Base-by-base conservation (phyloP, 2,113 vertebrate genomes). In the Platysternon megacephalum region DNA sequence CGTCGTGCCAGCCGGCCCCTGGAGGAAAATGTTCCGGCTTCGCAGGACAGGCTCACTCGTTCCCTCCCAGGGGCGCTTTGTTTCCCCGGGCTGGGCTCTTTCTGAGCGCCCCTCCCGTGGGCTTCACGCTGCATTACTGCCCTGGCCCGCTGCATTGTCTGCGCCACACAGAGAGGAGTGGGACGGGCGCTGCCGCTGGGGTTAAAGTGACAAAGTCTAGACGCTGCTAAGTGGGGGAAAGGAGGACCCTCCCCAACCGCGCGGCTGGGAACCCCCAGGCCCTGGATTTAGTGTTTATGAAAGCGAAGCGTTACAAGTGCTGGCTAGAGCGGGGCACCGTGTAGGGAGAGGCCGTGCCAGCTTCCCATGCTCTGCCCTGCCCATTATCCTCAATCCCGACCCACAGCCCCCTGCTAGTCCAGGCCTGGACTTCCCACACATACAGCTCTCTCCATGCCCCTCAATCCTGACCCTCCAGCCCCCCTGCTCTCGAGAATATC, bases 351-450 rank as follows among this genome's bases (percentile, higher is more conserved):
- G 85, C 65, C 83, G n/a, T 49, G 39, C 17, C 61, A 35, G 61
- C 61, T 65, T 65, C 61, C 61, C 16, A 19, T 32, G 28, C 12
- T 61, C 28, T 61, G 28, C 56, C 68, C 46, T 91, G 55, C n/a
- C 0, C 1, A 29, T 26, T 28, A 26, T 55, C 46, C 28, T 19
- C 0, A 0, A 39, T 91, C 86, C 78, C 0, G 0, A 26, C 5
- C 29, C 1, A 32, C 28, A 32, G 56, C 28, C 28, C 56, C 52
- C 52, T 22, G 52, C 52, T 53, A 53, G 52, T 9, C 52, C 21
- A 3, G 52, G 22, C 52, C 52, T 22, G 21, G 52, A 53, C 8
- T 53, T 21, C 52, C 52, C 56, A 13, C 11, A 6, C 11, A 28
- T 3, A 58, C 56, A 32, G 28, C 56, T 58, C 12, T 12, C 11